phyloP scores from a whole-genome alignment of 1,140 invertebrate species.

The Drosophila sproati region DNA sequence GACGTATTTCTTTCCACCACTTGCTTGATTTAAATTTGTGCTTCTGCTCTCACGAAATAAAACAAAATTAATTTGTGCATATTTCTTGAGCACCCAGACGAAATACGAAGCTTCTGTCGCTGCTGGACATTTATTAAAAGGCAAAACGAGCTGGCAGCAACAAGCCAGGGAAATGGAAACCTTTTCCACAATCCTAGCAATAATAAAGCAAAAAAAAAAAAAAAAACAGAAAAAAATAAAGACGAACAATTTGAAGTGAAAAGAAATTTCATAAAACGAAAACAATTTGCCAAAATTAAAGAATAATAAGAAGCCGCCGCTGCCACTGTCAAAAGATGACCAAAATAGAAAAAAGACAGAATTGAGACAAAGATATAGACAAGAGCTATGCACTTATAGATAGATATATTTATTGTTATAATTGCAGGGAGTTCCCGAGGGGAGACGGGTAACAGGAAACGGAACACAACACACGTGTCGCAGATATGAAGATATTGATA shows the following conservation, averaged over 20 bases:
- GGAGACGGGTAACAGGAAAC: slow-evolving; percentile 55
- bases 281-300: slow-evolving; percentile 83
- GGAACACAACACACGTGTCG: slow-evolving; percentile 67
- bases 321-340: slow-evolving; percentile 1
- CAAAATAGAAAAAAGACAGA: slow-evolving; percentile 3
- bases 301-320: slow-evolving; percentile 74
- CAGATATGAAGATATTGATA: slow-evolving; percentile 68
- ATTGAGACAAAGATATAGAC: no score
- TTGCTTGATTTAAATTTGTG: slow-evolving; percentile 78
- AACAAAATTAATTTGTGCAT: slow-evolving; percentile 83
- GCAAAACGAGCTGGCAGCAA: slow-evolving; percentile 56
- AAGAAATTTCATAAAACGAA: slow-evolving; percentile 83
- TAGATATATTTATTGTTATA: slow-evolving; percentile 35
- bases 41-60: slow-evolving; percentile 70
- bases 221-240: slow-evolving; percentile 27
- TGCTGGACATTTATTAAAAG: slow-evolving; percentile 78
- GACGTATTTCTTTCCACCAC: slow-evolving; percentile 63
- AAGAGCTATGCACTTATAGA: slow-evolving; percentile 4
- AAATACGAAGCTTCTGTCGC: slow-evolving; percentile 62
- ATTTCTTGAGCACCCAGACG: slow-evolving; percentile 78
- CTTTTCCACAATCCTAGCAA: slow-evolving; percentile 74
- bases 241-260: slow-evolving; percentile 62
- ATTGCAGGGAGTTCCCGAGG: slow-evolving; percentile 52
- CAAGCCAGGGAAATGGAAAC: slow-evolving; percentile 62
- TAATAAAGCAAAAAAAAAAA: slow-evolving; percentile 50